phyloP scores from a whole-genome alignment of 2,888 invertebrate species.

The Seira musarum region DNA sequence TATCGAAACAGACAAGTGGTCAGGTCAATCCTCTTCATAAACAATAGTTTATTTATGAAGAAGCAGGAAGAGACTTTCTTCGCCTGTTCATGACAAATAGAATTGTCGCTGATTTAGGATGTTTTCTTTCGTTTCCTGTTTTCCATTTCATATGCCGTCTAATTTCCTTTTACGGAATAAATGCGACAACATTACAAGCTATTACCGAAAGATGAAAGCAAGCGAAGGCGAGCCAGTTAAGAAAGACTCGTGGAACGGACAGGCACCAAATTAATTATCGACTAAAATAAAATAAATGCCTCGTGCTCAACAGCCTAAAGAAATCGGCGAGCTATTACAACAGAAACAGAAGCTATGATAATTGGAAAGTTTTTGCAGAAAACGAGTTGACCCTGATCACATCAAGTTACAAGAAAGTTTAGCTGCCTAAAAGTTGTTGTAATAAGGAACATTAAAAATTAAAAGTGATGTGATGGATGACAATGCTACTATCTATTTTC shows the following conservation, averaged over 20 bases:
- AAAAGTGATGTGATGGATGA: too few species aligned
- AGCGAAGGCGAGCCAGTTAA: neutral
- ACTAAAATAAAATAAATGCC: neutral
- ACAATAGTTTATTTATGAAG: neutral
- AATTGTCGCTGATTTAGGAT: neutral
- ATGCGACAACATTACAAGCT: conserved; percentile 4
- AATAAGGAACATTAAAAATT: too few species aligned
- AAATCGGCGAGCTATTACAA: neutral
- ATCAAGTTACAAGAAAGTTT: too few species aligned
- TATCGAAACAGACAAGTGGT: neutral
- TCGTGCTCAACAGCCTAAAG: neutral
- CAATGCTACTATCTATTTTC: too few species aligned
- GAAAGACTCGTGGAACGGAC: neutral
- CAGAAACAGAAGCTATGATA: too few species aligned
- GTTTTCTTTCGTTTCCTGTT: neutral
- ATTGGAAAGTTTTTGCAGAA: too few species aligned
- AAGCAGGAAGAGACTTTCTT: neutral
- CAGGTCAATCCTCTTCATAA: neutral
- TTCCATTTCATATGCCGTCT: neutral
- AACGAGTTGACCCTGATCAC: too few species aligned
- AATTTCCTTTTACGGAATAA: conserved; percentile 9
- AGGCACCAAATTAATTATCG: neutral
- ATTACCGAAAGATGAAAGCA: neutral
- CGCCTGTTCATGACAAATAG: neutral
- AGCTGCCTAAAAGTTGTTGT: too few species aligned